Evolutionary conservation across 92 coral and sea anemone species (phyloP), one percentile per base, ranked within the genome.

Genomic region (Porites rus): DNA sequence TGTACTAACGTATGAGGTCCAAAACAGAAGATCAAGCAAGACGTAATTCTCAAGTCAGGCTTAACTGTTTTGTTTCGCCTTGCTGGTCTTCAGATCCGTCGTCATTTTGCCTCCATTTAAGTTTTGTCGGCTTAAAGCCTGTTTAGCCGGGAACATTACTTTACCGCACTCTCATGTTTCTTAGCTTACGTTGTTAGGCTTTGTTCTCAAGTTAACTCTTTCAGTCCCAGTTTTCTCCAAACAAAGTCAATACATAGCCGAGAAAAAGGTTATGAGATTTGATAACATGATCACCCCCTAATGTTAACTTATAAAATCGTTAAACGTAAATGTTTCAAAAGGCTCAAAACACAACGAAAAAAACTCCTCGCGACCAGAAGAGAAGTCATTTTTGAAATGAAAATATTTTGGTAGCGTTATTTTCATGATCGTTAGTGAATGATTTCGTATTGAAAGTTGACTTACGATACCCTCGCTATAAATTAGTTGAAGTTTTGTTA

Each of bases 241-340:
- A 38, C 46, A 38, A 38, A 38, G 6, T 38, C 6, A 38, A 4
- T 38, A 38, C 46, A 38, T 38, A 38, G 46, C 46, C 46, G 4
- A 38, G 46, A 38, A 38, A 38, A 4, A 38, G 46, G 46, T 38
- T 38, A 24, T 28, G 31, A 28, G 31, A 2, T 28, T 28, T 28
- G 31, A 38, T 38, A 38, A 38, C 5, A 38, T 38, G 46, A 38
- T 38, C 46, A 38, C 46, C 46, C 46, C 46, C 46, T 43, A 24
- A 72, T 50, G 10, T 50, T 61, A 77, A 77, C 24, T 77, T 62
- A 61, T 63, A 19, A 77, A 77, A 31, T 77, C 20, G 50, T 50
- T 28, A 31, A 65, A 65, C 56, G 59, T 78, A 14, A 2, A 56
- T 56, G 61, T 56, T 56, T 10, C 16, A 3, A 56, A 56, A 14